phyloP scores from a whole-genome alignment of 2,797 vertebrate genomes.

The Sebastiscus tertius region DNA sequence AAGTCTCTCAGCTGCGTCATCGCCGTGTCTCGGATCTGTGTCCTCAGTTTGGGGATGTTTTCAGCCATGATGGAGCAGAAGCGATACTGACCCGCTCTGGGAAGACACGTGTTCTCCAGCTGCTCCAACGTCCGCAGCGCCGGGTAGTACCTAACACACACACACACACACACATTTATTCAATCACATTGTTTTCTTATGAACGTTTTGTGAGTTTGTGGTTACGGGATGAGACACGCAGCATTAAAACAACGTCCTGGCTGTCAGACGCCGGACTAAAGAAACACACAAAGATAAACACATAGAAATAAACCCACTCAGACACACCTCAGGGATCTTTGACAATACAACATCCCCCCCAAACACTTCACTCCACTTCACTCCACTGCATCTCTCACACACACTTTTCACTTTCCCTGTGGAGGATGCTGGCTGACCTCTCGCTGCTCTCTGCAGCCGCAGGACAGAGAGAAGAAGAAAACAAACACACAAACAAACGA shows the following conservation, averaged over 20 bases:
- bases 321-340: constrained; percentile 35
- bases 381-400: constrained; percentile 27
- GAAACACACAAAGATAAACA: constrained; percentile 36
- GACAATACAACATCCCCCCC: constrained; percentile 35
- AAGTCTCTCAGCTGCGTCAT: constrained; percentile 97
- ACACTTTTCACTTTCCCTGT: constrained; percentile 8
- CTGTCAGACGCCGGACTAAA: constrained; percentile 1
- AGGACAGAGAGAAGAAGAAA: constrained; percentile 48
- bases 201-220: not conserved
- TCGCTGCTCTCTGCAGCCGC: constrained; percentile 51
- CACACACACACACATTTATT: not conserved
- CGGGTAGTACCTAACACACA: constrained; percentile 89
- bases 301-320: constrained; percentile 25
- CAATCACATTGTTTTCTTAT: not conserved
- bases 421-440: constrained; percentile 61
- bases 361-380: constrained; percentile 46
- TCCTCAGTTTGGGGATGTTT: constrained; percentile 90
- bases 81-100: constrained; percentile 92
- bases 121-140: constrained; percentile 94
- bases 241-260: not conserved
- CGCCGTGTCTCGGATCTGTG: constrained; percentile 93
- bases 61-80: constrained; percentile 96
- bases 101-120: constrained; percentile 91
- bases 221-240: not conserved
- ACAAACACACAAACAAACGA: constrained; percentile 69